Conservation (phyloP, 1,140 invertebrate species). For the Delia radicum region DNA sequence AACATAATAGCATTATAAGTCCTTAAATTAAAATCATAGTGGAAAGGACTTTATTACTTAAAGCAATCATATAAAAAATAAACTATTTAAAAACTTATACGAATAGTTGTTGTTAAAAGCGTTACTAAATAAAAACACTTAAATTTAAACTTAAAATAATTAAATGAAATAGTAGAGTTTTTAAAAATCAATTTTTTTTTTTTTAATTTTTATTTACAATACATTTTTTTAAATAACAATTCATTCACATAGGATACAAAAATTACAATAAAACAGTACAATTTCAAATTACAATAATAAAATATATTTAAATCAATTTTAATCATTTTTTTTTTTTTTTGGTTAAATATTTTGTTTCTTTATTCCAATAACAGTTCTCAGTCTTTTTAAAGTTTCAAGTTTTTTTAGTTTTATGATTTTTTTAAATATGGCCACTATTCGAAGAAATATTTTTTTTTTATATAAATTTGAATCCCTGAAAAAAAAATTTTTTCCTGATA, state of each 20-base stretch:
- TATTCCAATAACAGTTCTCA: slow-evolving; percentile 13
- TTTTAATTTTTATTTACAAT: not conserved
- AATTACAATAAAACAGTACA: not conserved
- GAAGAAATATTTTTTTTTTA: slow-evolving; percentile 12
- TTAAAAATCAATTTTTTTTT: no score
- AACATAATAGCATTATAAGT: not conserved
- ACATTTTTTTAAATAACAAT: not conserved
- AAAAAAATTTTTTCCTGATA: not conserved
- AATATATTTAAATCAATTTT: not conserved
- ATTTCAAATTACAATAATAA: not conserved
- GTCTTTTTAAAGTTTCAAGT: slow-evolving; percentile 14
- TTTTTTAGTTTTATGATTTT: not conserved
- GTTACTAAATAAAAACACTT: not conserved
- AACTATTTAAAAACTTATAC: not conserved
- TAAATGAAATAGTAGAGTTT: no score
- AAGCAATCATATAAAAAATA: not conserved
- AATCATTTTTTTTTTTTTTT: not conserved
- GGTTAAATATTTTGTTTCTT: not conserved
- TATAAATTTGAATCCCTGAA: not conserved
- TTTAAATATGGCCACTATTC: slow-evolving; percentile 8
- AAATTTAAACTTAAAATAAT: not conserved
- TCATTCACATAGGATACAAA: not conserved
- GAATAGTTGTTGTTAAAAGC: not conserved
- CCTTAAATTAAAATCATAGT: not conserved
- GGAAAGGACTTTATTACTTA: not conserved